Conservation (phyloP, 2,888 invertebrate genomes). For the Drosophila picticornis region DNA sequence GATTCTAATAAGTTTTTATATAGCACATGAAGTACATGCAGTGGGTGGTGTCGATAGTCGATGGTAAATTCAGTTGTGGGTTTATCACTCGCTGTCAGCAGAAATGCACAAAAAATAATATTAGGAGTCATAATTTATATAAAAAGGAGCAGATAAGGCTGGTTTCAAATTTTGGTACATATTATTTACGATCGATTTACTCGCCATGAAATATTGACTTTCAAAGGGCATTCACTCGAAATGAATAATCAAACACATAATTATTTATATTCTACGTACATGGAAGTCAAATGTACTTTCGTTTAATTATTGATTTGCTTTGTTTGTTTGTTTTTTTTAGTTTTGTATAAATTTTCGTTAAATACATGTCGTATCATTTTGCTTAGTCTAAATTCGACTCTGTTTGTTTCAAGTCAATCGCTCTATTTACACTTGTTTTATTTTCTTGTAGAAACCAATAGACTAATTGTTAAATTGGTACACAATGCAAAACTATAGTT, state of each 20-base stretch:
- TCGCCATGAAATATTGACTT: background rate
- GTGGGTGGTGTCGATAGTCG: background rate
- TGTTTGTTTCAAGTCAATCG: constrained; percentile 29
- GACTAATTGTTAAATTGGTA: constrained; percentile 34
- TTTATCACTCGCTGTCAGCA: background rate
- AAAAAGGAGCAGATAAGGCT: background rate
- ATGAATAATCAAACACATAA: background rate
- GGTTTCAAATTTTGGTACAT: background rate
- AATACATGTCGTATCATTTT: constrained; percentile 34
- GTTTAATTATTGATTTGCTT: constrained; percentile 44
- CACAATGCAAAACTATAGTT: constrained; percentile 35
- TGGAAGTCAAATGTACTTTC: constrained; percentile 24
- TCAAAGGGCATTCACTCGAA: background rate
- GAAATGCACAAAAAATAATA: background rate
- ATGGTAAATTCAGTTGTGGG: too few species aligned
- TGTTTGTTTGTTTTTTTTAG: background rate
- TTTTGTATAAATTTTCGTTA: constrained; percentile 42
- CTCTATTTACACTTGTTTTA: constrained; percentile 55
- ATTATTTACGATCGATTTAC: background rate
- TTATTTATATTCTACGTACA: constrained; percentile 32
- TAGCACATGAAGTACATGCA: background rate
- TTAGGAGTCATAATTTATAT: background rate
- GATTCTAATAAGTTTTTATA: constrained; percentile 1
- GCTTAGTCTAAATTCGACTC: constrained; percentile 42
- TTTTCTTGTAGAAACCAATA: constrained; percentile 73